Base-by-base conservation (phyloP, 2,113 vertebrate genomes). In the Chiloscyllium plagiosum region DNA sequence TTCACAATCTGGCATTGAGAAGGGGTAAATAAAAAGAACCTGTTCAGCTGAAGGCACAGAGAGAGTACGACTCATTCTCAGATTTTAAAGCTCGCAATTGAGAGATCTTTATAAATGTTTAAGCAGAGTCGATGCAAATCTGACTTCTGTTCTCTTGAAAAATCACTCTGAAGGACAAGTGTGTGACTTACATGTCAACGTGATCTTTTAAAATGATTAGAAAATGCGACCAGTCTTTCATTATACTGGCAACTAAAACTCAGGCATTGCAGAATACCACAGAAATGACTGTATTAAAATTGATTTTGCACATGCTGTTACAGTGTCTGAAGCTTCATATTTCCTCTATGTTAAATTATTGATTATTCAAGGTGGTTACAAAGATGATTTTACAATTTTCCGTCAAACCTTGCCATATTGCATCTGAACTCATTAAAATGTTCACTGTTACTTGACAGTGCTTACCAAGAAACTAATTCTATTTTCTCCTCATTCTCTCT, bases 1-100 rank as follows among this genome's bases (percentile, higher is more conserved):
- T 3, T 15, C 3, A 33, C 12, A 65, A 90, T n/a, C 52, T 0
- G 20, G n/a, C 2, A 96, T 89, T 92, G 24, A 20, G 89, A 95
- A 80, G 33, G 0, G 17, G 7, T 95, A 96, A 97, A 96, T 96
- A 96, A 96, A 97, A 97, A 90, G 96, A 19, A 69, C 69, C 76
- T 96, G 96, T 37, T 95, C 69, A 68, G 96, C 0, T 4, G 96
- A 97, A 95, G 96, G 96, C 96, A 96, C 65, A 69, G 78, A 29
- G 95, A 96, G 96, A 97, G 96, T 94, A 97, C 97, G 94, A 37
- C 96, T 47, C 76, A 96, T 96, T 97, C 97, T 97, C 96, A 96
- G 95, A 96, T 47, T 95, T 93, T 70, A 72, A 72, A 95, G 69
- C 4, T 24, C 69, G 19, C 72, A 95, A 95, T 76, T 95, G 89